These are phyloP conservation scores for Chaetodon trifascialis DNA, from an alignment of 2,113 vertebrate species.

Conservation along the genomic window DNA sequence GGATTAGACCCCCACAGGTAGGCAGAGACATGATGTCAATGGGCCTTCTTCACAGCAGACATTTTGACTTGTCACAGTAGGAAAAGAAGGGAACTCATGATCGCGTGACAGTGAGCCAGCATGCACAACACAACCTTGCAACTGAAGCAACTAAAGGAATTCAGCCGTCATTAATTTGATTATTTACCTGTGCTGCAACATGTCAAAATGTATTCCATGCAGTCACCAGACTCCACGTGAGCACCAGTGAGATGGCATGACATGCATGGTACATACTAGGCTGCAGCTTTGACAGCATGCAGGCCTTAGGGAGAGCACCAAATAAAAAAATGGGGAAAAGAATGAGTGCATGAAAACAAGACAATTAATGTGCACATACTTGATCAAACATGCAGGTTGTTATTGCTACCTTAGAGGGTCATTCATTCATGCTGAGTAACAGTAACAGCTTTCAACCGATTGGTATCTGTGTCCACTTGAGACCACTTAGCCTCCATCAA, in stretches of 20 bases:
- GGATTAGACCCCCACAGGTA: not conserved
- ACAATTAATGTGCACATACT: not conserved
- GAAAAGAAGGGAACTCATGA: not conserved
- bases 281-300: too few relatives aligned
- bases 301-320: not conserved
- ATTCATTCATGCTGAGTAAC: not conserved
- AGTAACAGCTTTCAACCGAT: not conserved
- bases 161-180: not conserved
- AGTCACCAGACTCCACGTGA: not conserved
- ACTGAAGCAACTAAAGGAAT: not conserved
- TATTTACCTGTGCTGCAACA: not conserved
- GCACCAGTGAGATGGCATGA: not conserved
- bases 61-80: not conserved
- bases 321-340: not conserved
- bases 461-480: constrained; percentile 24
- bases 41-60: not conserved
- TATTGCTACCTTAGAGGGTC: rapidly evolving
- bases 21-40: not conserved
- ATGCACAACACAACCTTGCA: not conserved
- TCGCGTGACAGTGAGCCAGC: not conserved
- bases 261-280: not conserved
- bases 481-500: constrained; percentile 23
- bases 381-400: not conserved
- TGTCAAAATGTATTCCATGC: not conserved
- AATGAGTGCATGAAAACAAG: not conserved